phyloP scores from a whole-genome alignment of 1,140 invertebrate species.

The Papilio machaon region DNA sequence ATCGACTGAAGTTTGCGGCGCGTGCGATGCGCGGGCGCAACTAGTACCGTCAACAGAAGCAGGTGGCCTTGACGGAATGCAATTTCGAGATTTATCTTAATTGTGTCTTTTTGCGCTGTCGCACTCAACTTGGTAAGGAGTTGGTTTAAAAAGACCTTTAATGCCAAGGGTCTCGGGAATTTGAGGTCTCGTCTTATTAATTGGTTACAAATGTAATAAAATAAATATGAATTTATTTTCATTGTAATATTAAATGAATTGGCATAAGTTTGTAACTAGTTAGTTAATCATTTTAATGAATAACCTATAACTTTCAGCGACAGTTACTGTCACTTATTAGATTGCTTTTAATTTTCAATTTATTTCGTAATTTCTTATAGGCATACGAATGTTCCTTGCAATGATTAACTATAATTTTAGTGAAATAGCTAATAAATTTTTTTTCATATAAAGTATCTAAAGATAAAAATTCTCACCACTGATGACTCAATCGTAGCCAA shows the following conservation, averaged over 20 bases:
- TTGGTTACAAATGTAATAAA: slow-evolving; percentile 14
- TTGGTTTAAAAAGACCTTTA: slow-evolving; percentile 32
- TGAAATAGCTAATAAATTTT: too few relatives aligned
- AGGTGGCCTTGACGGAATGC: slow-evolving; percentile 63
- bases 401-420: too few relatives aligned
- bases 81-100: slow-evolving; percentile 69
- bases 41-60: slow-evolving; percentile 42
- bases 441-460: neutral
- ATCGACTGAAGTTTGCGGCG: slow-evolving; percentile 40
- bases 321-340: too few relatives aligned
- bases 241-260: too few relatives aligned
- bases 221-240: neutral
- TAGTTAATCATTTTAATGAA: too few relatives aligned
- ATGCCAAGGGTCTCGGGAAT: slow-evolving; percentile 29
- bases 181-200: slow-evolving; percentile 32
- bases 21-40: slow-evolving; percentile 52
- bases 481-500: slow-evolving; percentile 3
- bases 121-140: slow-evolving; percentile 31
- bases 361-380: too few relatives aligned
- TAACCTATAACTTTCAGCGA: too few relatives aligned
- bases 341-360: too few relatives aligned
- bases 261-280: too few relatives aligned
- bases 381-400: neutral
- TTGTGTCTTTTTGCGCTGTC: slow-evolving; percentile 48
- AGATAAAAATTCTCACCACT: neutral